Percentiles rank a stretch among this genome's conserved stretches.
Evolutionary conservation across 2,888 invertebrate species (phyloP).

Genomic region (Dryomyza anilis): DNA sequence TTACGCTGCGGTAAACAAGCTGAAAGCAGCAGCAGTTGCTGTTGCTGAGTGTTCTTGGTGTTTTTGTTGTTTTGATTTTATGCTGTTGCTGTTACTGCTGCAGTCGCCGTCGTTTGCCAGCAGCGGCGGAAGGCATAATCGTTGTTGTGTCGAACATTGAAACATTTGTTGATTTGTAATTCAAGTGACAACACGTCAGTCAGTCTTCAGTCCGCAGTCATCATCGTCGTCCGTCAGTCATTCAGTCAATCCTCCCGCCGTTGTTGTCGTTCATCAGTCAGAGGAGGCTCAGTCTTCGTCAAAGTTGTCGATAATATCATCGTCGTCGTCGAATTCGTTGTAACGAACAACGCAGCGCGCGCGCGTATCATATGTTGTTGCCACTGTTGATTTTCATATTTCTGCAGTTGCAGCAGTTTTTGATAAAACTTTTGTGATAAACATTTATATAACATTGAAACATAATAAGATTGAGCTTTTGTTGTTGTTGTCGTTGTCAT

Average conservation of each 20-base stretch:
- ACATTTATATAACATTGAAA: slow-evolving; percentile 8
- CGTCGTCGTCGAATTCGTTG: too few species aligned
- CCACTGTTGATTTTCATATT: not conserved
- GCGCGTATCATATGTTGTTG: not conserved
- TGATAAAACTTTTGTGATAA: slow-evolving; percentile 7
- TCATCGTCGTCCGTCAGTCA: too few species aligned
- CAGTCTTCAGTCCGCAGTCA: too few species aligned
- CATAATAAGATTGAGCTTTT: not conserved
- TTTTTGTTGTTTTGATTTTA: slow-evolving; percentile 12
- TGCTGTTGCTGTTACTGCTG: slow-evolving; percentile 13
- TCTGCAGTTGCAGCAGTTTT: not conserved
- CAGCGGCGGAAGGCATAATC: slow-evolving; percentile 7
- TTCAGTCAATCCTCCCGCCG: slow-evolving; percentile 18
- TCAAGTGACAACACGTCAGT: slow-evolving; percentile 38
- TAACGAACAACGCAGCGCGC: slow-evolving; percentile 22
- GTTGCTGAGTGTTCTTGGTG: slow-evolving; percentile 28
- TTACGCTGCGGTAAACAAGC: slow-evolving; percentile 12
- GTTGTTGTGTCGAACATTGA: slow-evolving; percentile 15
- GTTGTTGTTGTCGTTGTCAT: not conserved
- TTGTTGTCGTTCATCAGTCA: slow-evolving; percentile 8
- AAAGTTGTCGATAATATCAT: not conserved
- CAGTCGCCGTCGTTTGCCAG: too few species aligned
- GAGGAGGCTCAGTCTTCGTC: slow-evolving; percentile 2
- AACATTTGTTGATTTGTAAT: slow-evolving; percentile 38
- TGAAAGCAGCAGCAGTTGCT: slow-evolving; percentile 19